Percentiles rank a stretch among this genome's conserved stretches.
Evolutionary conservation across 2,113 vertebrate genomes (phyloP).

Genomic region (Hemiprocne comata): DNA sequence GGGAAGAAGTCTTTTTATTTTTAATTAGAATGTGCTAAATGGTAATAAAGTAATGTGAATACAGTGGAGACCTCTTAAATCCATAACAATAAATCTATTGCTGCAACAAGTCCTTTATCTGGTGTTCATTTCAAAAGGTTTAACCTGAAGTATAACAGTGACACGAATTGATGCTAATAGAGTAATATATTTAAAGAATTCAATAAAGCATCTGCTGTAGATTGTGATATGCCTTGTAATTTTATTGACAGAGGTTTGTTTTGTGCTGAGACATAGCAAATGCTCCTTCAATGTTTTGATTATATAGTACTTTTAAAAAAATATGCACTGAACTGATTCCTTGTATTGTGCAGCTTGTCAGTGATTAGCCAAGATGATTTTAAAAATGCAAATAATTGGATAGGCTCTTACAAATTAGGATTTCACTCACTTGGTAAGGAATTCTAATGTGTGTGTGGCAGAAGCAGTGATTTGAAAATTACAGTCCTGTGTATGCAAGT

Average conservation of each 20-base stretch:
- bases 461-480: neutral
- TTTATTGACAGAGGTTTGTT: slow-evolving; percentile 62
- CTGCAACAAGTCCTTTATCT: slow-evolving; percentile 67
- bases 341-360: neutral
- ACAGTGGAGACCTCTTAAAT: slow-evolving; percentile 78
- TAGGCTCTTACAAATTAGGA: slow-evolving; percentile 9
- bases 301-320: slow-evolving; percentile 9
- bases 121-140: slow-evolving; percentile 64
- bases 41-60: slow-evolving; percentile 80
- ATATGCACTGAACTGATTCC: neutral
- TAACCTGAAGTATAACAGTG: slow-evolving; percentile 48
- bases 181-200: slow-evolving; percentile 65
- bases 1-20: slow-evolving; percentile 75
- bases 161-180: slow-evolving; percentile 68
- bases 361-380: slow-evolving; percentile 20
- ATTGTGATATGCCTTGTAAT: slow-evolving; percentile 57
- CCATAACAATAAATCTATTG: slow-evolving; percentile 76
- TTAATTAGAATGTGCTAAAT: slow-evolving; percentile 82
- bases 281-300: slow-evolving; percentile 41
- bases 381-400: slow-evolving; percentile 33
- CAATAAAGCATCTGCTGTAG: slow-evolving; percentile 60
- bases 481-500: neutral
- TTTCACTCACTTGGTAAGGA: neutral
- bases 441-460: neutral
- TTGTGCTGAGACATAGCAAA: slow-evolving; percentile 54